Evolutionary conservation across 2,113 vertebrate species (phyloP), one percentile per base, ranked within the genome.

Genomic region (Austrofundulus limnaeus): DNA sequence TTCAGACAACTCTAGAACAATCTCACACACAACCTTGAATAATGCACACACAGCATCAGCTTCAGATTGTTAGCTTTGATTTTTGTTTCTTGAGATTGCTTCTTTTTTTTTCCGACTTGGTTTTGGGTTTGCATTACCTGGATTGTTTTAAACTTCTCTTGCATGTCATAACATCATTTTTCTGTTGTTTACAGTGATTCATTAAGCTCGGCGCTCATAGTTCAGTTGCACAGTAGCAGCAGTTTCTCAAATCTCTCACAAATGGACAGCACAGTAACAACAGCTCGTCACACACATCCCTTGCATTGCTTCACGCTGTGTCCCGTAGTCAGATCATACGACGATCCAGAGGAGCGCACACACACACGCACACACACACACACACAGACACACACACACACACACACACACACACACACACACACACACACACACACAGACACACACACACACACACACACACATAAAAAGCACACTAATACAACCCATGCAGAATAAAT

Each of bases 81-180:
- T 84, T n/a, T 80, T 64, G 77, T 78, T 83, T 83, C 59, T 76
- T 80, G 75, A 28, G 46, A 17, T 47, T 24, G 41, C 21, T 20
- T 60, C 57, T 81, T 34, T 10, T 34, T 28, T 68, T 75, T 54
- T 48, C 38, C 54, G 69, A 75, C 81, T 86, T 79, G 70, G 72
- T 83, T 89, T 88, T 83, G 65, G 69, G 77, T 87, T 89, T 75
- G 73, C 86, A 80, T 82, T 75, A 72, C 68, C 72, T 82, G 79
- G 85, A 83, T 90, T 85, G 83, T 85, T 87, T 81, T 73, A 62
- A 74, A 48, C 64, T 85, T 72, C 46, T 77, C 70, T 77, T 78
- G 75, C 81, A 88, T 86, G 78, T 62, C 76, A 82, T 76, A 55
- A 73, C 75, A 74, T 43, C 43, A 21, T 34, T 37, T 47, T 59